phyloP scores from a whole-genome alignment of 1,140 invertebrate species.

The Medauroidea extradentata region DNA sequence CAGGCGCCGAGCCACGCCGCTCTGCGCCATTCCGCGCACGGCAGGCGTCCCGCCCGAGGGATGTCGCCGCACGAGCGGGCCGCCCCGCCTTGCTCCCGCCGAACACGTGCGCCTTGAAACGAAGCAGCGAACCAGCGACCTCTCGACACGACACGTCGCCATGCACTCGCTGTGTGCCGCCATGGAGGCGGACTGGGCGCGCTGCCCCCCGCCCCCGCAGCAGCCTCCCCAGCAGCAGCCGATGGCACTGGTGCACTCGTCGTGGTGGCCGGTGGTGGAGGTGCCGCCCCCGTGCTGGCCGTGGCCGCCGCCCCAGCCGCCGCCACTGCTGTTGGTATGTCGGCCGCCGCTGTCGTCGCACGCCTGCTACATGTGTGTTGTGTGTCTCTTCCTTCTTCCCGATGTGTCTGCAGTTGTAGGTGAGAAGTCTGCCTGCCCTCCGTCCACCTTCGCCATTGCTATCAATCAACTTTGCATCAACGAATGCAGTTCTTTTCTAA shows the following conservation, averaged over 20 bases:
- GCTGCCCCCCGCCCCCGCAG: not conserved
- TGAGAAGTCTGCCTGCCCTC: too few species aligned
- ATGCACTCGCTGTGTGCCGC: not conserved
- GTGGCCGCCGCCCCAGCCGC: not conserved
- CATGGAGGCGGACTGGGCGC: constrained; percentile 9
- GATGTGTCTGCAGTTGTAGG: too few species aligned
- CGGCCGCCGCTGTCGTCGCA: constrained; percentile 12
- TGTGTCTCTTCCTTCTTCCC: too few species aligned
- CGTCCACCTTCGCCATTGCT: too few species aligned
- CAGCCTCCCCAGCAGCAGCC: constrained; percentile 18
- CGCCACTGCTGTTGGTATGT: constrained; percentile 12
- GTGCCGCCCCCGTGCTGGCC: not conserved
- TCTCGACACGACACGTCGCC: too few species aligned
- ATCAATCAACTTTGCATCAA: too few species aligned
- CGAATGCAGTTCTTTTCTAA: too few species aligned
- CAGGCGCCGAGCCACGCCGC: constrained; percentile 15
- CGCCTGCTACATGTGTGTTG: constrained; percentile 10
- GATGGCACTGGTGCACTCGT: constrained; percentile 23
- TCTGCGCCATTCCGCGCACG: not conserved
- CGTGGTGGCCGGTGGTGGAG: constrained; percentile 28
- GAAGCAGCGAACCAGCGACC: too few species aligned
- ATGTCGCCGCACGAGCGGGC: too few species aligned
- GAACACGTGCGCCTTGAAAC: too few species aligned
- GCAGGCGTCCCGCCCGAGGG: too few species aligned
- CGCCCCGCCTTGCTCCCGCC: too few species aligned